Evolutionary conservation across 23 tunicate species (phyloP).

Genomic region (Ascidia mentula): DNA sequence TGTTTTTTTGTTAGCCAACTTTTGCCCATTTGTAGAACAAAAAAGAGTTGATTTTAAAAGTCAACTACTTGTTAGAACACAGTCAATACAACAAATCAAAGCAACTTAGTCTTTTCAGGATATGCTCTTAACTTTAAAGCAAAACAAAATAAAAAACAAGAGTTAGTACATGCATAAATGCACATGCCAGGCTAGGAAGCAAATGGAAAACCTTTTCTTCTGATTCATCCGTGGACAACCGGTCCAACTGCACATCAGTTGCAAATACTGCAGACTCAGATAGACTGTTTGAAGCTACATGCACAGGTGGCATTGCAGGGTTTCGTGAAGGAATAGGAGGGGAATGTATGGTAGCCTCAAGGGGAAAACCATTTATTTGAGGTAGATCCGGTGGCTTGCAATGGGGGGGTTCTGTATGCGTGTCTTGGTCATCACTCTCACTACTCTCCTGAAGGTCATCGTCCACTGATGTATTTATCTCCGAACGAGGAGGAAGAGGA

Average conservation of each 20-base stretch:
- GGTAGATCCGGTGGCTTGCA: slow-evolving; percentile 53
- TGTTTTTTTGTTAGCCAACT: no score
- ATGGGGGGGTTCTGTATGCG: slow-evolving; percentile 25
- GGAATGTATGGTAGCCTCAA: neutral
- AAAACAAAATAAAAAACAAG: neutral
- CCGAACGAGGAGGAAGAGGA: slow-evolving; percentile 36
- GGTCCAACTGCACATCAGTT: neutral
- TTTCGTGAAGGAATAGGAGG: neutral
- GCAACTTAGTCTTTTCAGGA: neutral
- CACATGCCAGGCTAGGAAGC: slow-evolving; percentile 10
- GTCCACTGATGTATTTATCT: neutral
- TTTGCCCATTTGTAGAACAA: neutral
- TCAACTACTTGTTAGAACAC: neutral
- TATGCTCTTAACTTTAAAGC: neutral
- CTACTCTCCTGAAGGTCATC: neutral
- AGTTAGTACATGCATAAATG: slow-evolving; percentile 2
- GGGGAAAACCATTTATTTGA: neutral
- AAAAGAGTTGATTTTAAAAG: neutral
- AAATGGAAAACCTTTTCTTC: slow-evolving; percentile 3
- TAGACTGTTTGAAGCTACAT: neutral
- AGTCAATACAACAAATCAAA: neutral
- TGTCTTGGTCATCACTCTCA: slow-evolving; percentile 20
- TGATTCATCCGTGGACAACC: neutral
- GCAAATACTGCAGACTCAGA: neutral
- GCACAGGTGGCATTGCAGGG: neutral